Evolutionary conservation across 2,888 invertebrate species (phyloP).

Genomic region (Drosophila lutescens): DNA sequence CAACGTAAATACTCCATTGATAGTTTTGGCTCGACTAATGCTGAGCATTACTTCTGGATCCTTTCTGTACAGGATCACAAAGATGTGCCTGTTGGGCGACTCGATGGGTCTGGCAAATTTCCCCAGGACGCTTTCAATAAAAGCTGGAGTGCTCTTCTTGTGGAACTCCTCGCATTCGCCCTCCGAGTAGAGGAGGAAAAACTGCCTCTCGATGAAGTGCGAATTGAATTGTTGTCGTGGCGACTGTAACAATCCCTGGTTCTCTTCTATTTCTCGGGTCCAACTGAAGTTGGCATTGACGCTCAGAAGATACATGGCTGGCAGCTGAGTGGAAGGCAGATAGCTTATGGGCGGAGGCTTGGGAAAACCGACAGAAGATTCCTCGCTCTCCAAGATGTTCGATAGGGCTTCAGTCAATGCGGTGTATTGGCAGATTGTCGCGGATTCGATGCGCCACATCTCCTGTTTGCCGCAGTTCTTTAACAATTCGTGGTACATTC

Average conservation of each 20-base stretch:
- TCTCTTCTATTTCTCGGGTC: slow-evolving; percentile 21
- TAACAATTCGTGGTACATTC: slow-evolving; percentile 41
- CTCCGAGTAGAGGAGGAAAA: slow-evolving; percentile 51
- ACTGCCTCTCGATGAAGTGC: slow-evolving; percentile 47
- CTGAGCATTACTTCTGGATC: slow-evolving; percentile 51
- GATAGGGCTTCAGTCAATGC: slow-evolving; percentile 31
- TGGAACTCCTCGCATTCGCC: slow-evolving; percentile 41
- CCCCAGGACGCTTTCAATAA: slow-evolving; percentile 50
- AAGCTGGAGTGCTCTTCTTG: slow-evolving; percentile 6
- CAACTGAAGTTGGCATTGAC: slow-evolving; percentile 53
- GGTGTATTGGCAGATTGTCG: neutral
- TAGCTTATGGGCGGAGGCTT: slow-evolving; percentile 12
- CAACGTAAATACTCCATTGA: slow-evolving; percentile 39
- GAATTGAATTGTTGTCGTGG: slow-evolving; percentile 5
- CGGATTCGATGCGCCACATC: slow-evolving; percentile 28
- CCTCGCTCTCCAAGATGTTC: slow-evolving; percentile 53
- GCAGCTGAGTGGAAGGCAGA: slow-evolving; percentile 14
- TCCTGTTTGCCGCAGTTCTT: slow-evolving; percentile 42
- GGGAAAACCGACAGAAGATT: slow-evolving; percentile 31
- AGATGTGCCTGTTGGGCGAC: slow-evolving; percentile 44
- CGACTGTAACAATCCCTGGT: neutral
- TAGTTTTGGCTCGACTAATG: slow-evolving; percentile 42
- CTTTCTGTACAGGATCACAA: slow-evolving; percentile 55
- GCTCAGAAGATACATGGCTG: slow-evolving; percentile 38
- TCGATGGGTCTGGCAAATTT: slow-evolving; percentile 54